Evolutionary conservation across 2,797 vertebrate genomes (phyloP).

Genomic region (Silurus lanzhouensis): DNA sequence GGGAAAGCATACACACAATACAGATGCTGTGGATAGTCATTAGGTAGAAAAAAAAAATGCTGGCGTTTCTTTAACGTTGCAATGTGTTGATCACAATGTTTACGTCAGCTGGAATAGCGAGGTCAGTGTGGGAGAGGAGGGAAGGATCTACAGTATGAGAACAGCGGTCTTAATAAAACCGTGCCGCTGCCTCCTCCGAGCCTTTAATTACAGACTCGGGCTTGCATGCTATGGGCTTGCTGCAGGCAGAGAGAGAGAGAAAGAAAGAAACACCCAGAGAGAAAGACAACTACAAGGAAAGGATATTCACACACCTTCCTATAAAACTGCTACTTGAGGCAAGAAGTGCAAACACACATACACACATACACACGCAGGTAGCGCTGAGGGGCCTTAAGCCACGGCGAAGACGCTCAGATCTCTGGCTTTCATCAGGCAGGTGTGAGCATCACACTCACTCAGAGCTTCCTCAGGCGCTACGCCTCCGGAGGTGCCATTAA

Average conservation of each 20-base stretch:
- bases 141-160: background rate
- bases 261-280: slow-evolving; percentile 39
- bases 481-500: slow-evolving; percentile 24
- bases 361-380: slow-evolving; percentile 21
- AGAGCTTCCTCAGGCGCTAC: slow-evolving; percentile 40
- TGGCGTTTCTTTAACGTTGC: background rate
- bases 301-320: slow-evolving; percentile 33
- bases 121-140: background rate
- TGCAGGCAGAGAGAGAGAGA: slow-evolving; percentile 29
- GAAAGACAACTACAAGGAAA: slow-evolving; percentile 34
- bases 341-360: slow-evolving; percentile 24
- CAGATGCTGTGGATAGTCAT: background rate
- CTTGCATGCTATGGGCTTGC: slow-evolving; percentile 55
- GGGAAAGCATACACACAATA: background rate
- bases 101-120: background rate
- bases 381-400: slow-evolving; percentile 13
- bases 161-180: slow-evolving; percentile 64
- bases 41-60: background rate
- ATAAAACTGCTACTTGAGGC: slow-evolving; percentile 43
- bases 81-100: slow-evolving; percentile 17
- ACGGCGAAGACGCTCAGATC: slow-evolving; percentile 23
- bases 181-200: slow-evolving; percentile 62
- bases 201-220: slow-evolving; percentile 73
- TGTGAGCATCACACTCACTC: slow-evolving; percentile 38
- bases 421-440: slow-evolving; percentile 39